phyloP scores from a whole-genome alignment of 37 sponge, comb jelly and placozoan genomes.

The Halichondria panicea region DNA sequence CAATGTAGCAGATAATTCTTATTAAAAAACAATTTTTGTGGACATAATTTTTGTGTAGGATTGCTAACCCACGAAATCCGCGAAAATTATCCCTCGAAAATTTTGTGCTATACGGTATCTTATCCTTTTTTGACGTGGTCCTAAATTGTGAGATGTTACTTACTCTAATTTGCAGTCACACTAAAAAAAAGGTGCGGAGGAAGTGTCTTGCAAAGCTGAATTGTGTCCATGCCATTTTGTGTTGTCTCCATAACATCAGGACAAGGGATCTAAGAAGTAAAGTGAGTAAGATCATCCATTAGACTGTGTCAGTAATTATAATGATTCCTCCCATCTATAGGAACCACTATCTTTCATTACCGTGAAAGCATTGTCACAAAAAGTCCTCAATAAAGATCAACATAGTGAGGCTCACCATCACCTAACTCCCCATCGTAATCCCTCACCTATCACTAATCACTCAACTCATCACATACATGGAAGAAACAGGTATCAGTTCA shows the following conservation, averaged over 20 bases:
- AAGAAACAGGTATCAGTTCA: too few relatives aligned
- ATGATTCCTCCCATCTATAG: not conserved
- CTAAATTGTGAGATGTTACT: not conserved
- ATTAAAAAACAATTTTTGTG: too few relatives aligned
- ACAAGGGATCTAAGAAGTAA: conserved; percentile 51
- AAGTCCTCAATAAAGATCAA: conserved; percentile 4
- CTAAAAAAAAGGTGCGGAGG: not conserved
- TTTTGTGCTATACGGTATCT: not conserved
- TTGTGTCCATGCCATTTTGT: conserved; percentile 46
- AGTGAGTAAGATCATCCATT: conserved; percentile 14
- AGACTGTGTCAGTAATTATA: not conserved
- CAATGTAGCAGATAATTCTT: too few relatives aligned
- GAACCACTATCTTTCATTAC: conserved; percentile 16
- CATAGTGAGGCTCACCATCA: conserved; percentile 1
- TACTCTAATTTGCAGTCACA: not conserved
- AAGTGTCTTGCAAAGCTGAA: conserved; percentile 39
- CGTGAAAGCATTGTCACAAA: conserved; percentile 11
- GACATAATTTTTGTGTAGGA: too few relatives aligned
- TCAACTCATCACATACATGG: not conserved
- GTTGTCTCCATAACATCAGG: conserved; percentile 58
- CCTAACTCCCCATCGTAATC: conserved; percentile 9
- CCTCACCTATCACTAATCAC: not conserved
- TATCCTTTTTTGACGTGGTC: not conserved
- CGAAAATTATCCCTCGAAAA: too few relatives aligned
- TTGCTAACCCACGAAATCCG: too few relatives aligned